phyloP scores from a whole-genome alignment of 2,888 invertebrate species.

The Acanthosepion esculentum region DNA sequence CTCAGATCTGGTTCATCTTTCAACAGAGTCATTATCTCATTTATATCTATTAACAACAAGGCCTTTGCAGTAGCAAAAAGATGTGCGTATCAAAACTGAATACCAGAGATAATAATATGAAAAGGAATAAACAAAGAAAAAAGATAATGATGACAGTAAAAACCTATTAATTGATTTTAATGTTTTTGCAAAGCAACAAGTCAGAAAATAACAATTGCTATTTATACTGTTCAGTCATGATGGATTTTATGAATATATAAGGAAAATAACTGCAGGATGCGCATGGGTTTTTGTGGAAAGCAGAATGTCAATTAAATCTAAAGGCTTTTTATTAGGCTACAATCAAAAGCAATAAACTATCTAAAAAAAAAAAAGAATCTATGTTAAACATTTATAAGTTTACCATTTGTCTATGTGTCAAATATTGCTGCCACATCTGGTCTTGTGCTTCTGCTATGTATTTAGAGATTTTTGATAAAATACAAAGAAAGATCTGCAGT shows the following conservation, averaged over 20 bases:
- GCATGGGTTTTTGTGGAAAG: neutral
- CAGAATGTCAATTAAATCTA: neutral
- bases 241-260: neutral
- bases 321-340: neutral
- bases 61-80: neutral
- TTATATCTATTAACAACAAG: conserved; percentile 33
- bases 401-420: too few species aligned
- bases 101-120: neutral
- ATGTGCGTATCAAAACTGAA: neutral
- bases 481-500: too few species aligned
- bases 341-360: neutral
- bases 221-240: neutral
- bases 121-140: neutral
- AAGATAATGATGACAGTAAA: neutral
- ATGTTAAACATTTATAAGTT: too few species aligned
- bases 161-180: neutral
- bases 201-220: neutral
- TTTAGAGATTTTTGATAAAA: too few species aligned
- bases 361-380: too few species aligned
- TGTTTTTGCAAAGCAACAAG: neutral
- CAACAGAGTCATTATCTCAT: neutral
- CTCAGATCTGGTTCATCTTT: neutral
- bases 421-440: too few species aligned
- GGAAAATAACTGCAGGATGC: neutral
- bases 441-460: too few species aligned